These are phyloP conservation scores for Andrena dorsata DNA, from an alignment of 2,888 invertebrate species.

Conservation along the genomic window DNA sequence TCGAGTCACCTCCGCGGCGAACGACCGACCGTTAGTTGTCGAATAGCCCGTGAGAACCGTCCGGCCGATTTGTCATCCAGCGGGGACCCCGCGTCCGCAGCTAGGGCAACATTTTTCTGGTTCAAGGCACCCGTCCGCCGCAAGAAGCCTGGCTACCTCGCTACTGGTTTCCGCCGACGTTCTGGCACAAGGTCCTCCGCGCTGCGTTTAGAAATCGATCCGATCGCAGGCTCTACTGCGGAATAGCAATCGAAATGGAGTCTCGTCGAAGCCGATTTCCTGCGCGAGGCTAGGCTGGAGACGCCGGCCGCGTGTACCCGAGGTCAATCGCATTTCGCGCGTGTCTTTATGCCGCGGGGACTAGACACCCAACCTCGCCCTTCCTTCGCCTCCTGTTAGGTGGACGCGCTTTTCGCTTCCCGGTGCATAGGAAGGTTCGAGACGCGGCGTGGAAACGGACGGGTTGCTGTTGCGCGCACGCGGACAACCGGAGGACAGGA, in stretches of 20 bases:
- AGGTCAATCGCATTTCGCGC: constrained; percentile 56
- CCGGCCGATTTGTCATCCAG: background rate
- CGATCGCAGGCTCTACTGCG: background rate
- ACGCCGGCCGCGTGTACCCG: constrained; percentile 31
- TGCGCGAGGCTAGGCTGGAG: constrained; percentile 9
- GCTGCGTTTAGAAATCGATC: constrained; percentile 1
- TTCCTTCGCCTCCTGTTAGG: constrained; percentile 58
- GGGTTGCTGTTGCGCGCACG: constrained; percentile 37
- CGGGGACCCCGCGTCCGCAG: background rate
- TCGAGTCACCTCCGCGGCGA: background rate
- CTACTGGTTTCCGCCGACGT: background rate
- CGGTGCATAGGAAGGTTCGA: constrained; percentile 70
- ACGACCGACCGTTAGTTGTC: constrained; percentile 33
- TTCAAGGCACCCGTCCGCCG: constrained; percentile 11
- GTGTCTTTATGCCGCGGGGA: constrained; percentile 36
- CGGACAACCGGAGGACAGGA: constrained; percentile 30
- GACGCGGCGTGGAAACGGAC: constrained; percentile 50
- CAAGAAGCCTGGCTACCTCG: background rate
- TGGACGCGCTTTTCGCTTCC: constrained; percentile 69
- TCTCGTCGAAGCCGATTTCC: background rate
- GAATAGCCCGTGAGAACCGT: constrained; percentile 18
- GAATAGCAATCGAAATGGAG: background rate
- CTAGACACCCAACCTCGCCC: constrained; percentile 9
- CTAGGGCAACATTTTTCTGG: constrained; percentile 13
- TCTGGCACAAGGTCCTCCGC: constrained; percentile 7